Base-by-base conservation (phyloP, 1,140 invertebrate species). In the Panagrolaimus sp. region DNA sequence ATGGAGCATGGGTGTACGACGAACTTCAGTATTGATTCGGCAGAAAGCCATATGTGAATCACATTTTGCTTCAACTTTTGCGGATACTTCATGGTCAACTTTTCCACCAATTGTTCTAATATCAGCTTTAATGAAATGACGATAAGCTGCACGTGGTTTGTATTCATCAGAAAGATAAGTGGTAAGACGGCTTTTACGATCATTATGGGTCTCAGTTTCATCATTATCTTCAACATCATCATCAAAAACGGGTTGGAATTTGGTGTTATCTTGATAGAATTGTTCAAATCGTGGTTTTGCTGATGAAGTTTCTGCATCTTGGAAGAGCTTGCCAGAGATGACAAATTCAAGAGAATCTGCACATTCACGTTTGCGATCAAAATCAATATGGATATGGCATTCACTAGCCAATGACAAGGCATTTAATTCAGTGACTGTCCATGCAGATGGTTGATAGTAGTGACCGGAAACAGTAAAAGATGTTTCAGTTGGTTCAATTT, bases 1-100 rank as follows among this genome's bases (percentile, higher is more conserved):
- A 20, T 7, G 31, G 48, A 31, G 16, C 20, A 72, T 43, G 27
- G 45, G 65, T 38, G 16, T 68, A 25, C 53, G 65, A 44, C 68
- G 46, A 20, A 46, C 65, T 25, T 67, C 27, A 16, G 46, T 47
- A 42, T 62, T 20, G 11, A 68, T 3, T 20, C 27, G 48, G 72
- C 72, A 73, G 53, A 27, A 61, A 20, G 31, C 20, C 16, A 48
- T 16, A 7, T 23, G 25, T 20, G 43, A 31, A n/a, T 67, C 42
- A 20, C 27, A 31, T n/a, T 11, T 47, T 9, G 27, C 23, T n/a
- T 16, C 9, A 43, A 38, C 8, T 7, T 67, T 44, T 9, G 46
- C 7, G 7, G 65, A 23, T 38, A 44, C 46, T 38, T 66, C 31
- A 38, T 47, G 5, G 13, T 23, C 23, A 13, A 20, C 11, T 25